Evolutionary conservation across 1,140 invertebrate species (phyloP).

Genomic region (Drosophila tristis): DNA sequence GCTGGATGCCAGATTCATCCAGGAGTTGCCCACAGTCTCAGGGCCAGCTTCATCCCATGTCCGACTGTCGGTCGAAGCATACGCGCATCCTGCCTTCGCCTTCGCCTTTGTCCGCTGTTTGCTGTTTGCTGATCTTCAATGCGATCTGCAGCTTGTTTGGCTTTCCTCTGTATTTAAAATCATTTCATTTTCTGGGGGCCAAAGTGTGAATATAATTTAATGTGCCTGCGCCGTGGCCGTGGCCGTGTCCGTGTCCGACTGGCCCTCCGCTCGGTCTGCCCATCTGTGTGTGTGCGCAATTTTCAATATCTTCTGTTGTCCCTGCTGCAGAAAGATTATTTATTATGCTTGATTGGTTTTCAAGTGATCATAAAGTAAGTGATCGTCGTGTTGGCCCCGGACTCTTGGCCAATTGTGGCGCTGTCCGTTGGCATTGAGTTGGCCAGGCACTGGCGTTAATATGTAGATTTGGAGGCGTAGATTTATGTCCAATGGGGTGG

Average conservation of each 20-base stretch:
- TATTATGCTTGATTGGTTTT: conserved; percentile 84
- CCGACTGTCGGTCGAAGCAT: conserved; percentile 52
- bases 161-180: conserved; percentile 70
- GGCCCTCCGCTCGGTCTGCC: conserved; percentile 18
- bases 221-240: conserved; percentile 46
- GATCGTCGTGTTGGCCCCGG: conserved; percentile 66
- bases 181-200: conserved; percentile 81
- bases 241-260: conserved; percentile 1
- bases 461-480: conserved; percentile 79
- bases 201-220: conserved; percentile 84
- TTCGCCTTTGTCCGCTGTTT: conserved; percentile 32
- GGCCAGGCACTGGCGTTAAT: conserved; percentile 66
- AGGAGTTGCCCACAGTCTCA: conserved; percentile 8
- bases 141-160: conserved; percentile 66
- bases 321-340: conserved; percentile 72
- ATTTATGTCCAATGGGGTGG: conserved; percentile 57
- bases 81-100: conserved; percentile 55
- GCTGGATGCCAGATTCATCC: conserved; percentile 1
- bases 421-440: conserved; percentile 59
- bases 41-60: conserved; percentile 18
- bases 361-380: conserved; percentile 84
- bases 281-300: conserved; percentile 57
- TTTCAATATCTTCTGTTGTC: conserved; percentile 76
- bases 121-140: conserved; percentile 62
- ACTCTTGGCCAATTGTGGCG: conserved; percentile 57